These are phyloP conservation scores for Pterocles gutturalis DNA, from an alignment of 2,113 vertebrate genomes.

Conservation along the genomic window DNA sequence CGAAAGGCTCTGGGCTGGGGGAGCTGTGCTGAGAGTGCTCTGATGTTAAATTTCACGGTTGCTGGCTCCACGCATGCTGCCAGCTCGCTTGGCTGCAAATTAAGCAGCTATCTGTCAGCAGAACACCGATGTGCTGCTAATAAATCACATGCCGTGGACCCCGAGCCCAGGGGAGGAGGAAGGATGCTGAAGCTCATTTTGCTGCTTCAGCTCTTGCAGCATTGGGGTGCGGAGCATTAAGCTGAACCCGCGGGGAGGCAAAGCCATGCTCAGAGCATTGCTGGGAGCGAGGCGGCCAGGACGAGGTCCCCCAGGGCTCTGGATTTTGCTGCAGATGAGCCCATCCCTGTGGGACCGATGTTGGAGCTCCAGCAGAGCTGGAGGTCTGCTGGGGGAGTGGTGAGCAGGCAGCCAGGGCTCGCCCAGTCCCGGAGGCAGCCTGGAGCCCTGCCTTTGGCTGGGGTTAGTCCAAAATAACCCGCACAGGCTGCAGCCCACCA, in stretches of 20 bases:
- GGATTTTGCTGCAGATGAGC: neutral
- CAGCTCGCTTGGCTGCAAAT: neutral
- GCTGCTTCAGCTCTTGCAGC: neutral
- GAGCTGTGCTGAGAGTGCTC: neutral
- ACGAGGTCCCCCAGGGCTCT: neutral
- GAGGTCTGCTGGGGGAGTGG: neutral
- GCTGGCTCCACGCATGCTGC: accelerated
- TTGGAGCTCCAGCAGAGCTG: neutral
- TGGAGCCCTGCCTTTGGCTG: neutral
- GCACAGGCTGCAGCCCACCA: accelerated
- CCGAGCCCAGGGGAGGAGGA: neutral
- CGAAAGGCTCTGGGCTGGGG: neutral
- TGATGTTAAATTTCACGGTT: neutral
- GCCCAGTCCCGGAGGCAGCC: neutral
- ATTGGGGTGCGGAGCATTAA: neutral
- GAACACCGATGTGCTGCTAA: neutral
- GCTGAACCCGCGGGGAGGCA: neutral
- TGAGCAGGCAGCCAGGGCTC: neutral
- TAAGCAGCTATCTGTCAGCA: neutral
- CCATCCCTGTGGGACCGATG: accelerated
- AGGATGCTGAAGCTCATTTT: conserved; percentile 13
- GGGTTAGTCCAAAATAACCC: neutral
- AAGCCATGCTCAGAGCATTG: neutral
- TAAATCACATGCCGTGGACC: neutral
- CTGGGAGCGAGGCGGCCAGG: neutral